These are phyloP conservation scores for Myotis planiceps DNA, from an alignment of 2,797 vertebrate genomes.

Conservation along the genomic window DNA sequence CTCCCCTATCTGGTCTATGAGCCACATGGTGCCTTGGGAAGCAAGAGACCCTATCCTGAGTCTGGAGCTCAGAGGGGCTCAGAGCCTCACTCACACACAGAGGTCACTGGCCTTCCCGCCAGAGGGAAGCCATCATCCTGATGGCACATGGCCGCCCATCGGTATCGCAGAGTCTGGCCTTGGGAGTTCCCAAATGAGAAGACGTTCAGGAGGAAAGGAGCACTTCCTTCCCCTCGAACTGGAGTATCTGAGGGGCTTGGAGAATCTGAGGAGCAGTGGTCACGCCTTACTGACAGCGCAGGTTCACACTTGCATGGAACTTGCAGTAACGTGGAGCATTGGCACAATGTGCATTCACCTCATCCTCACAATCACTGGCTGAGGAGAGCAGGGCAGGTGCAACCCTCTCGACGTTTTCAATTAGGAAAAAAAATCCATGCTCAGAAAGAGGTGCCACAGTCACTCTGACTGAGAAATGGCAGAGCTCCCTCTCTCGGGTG, in stretches of 20 bases:
- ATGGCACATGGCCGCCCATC: neutral
- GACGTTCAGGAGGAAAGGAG: neutral
- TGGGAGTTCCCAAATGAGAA: neutral
- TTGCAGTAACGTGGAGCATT: neutral
- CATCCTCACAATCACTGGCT: neutral
- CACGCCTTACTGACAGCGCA: neutral
- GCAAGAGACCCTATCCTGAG: neutral
- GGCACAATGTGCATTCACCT: neutral
- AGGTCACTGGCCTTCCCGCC: neutral
- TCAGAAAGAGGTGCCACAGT: neutral
- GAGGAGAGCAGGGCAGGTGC: neutral
- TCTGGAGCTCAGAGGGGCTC: neutral
- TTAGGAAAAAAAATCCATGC: neutral
- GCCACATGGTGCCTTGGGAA: neutral
- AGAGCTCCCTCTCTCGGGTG: neutral
- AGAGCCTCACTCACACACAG: neutral
- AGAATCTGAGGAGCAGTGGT: neutral
- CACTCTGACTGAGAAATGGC: neutral
- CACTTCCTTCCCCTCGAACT: neutral
- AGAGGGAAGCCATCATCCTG: neutral
- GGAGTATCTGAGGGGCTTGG: neutral
- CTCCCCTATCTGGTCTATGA: neutral
- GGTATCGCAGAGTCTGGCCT: neutral
- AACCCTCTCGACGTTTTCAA: accelerated
- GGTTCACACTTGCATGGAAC: neutral